Evolutionary conservation across 2,888 invertebrate genomes (phyloP), one percentile per base, ranked within the genome.

Genomic region (Corythucha ciliata): DNA sequence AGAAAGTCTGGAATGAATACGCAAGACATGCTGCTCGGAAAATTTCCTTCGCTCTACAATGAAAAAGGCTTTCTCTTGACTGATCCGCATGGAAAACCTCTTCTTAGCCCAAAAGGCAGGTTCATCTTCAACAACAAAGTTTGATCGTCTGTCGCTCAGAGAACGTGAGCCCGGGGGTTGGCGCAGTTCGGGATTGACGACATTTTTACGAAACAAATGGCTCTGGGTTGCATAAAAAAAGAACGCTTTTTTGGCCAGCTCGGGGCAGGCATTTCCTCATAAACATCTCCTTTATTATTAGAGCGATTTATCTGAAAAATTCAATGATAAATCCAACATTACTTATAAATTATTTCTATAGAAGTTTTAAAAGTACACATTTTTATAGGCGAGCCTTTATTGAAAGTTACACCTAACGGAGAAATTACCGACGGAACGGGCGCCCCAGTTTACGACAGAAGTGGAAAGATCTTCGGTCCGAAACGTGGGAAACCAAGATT

Each of bases 51-150:
- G 37, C 20, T 47, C 25, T 47, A 47, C 25, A 47, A 47, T 32
- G 34, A 24, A 14, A 37, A 47, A 37, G 47, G 47, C 2, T 47
- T 47, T 10, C 27, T 37, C 8, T 24, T 47, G 5, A 47, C 47
- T 12, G 37, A 47, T 24, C 16, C 21, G 16, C n/a, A 24, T 20
- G 47, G 47, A 10, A 37, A 37, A 37, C 37, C 47, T 4, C n/a
- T 47, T 16, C 34, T 12, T 5, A 37, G 18, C 6, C 26, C 47
- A 3, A 12, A 20, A 44, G 44, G 44, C 21, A 22, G 25, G 21
- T 20, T 20, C 21, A 5, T 14, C n/a, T 14, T 18, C n/a, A 40
- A 40, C 16, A 20, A 4, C 21, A 4, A 22, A 39, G 18, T 16
- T 5, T n/a, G n/a, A n/a, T n/a, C n/a, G n/a, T n/a, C n/a, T n/a